phyloP scores from a whole-genome alignment of 1,140 invertebrate species.

The Myzus persicae region DNA sequence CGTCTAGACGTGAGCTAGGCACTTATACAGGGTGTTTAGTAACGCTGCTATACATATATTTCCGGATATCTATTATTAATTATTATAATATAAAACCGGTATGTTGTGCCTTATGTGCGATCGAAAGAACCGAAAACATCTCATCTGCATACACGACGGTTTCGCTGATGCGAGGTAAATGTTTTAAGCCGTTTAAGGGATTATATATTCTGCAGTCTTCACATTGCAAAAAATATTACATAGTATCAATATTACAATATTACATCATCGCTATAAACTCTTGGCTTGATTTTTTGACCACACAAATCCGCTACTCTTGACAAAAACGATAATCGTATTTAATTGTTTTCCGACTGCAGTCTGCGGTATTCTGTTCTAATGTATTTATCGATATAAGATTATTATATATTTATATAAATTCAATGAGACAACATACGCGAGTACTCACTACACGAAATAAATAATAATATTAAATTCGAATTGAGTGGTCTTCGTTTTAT shows the following conservation, averaged over 20 bases:
- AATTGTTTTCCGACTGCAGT: background rate
- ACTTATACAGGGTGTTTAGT: background rate
- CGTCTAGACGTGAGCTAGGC: background rate
- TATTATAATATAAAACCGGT: background rate
- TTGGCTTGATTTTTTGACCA: background rate
- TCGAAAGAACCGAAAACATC: background rate
- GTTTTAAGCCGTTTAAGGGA: no score
- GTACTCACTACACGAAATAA: background rate
- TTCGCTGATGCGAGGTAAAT: background rate
- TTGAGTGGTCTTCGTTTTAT: background rate
- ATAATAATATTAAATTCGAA: background rate
- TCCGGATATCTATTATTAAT: background rate
- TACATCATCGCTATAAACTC: background rate
- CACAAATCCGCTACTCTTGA: background rate
- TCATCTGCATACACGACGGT: background rate
- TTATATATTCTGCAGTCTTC: no score
- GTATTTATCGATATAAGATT: background rate
- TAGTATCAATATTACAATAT: no score
- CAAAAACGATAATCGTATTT: background rate
- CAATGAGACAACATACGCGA: background rate
- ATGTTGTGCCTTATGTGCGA: no score
- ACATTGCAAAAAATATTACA: no score
- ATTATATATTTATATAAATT: no score
- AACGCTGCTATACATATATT: background rate
- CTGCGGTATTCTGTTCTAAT: background rate